These are phyloP conservation scores for Sinotaia quadrata DNA, from an alignment of 2,888 invertebrate genomes.

Conservation along the genomic window DNA sequence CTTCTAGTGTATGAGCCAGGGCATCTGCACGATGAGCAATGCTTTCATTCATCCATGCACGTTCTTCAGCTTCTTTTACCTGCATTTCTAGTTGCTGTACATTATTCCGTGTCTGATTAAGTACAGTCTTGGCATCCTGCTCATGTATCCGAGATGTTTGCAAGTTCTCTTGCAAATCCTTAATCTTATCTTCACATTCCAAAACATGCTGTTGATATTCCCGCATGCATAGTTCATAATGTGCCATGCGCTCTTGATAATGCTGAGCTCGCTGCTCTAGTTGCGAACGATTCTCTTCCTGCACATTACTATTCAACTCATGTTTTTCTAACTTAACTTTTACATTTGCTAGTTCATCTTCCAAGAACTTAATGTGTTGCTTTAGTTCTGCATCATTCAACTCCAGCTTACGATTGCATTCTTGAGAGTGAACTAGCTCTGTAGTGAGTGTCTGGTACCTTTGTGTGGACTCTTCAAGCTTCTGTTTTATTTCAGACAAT, in stretches of 20 bases:
- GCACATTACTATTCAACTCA: too few species aligned
- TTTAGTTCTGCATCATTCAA: not conserved
- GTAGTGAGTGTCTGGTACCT: not conserved
- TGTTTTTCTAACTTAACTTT: not conserved
- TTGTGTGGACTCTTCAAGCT: slow-evolving; percentile 35
- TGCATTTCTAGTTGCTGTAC: slow-evolving; percentile 5
- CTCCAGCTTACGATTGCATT: slow-evolving; percentile 15
- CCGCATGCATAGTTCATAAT: slow-evolving; percentile 25
- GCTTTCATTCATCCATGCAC: slow-evolving; percentile 7
- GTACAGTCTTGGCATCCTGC: not conserved
- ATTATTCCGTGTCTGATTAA: not conserved
- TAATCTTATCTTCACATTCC: slow-evolving; percentile 7
- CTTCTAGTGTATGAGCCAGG: slow-evolving; percentile 16
- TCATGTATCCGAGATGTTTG: not conserved
- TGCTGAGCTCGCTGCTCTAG: slow-evolving; percentile 17
- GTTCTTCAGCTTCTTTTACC: slow-evolving; percentile 12
- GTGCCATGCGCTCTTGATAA: slow-evolving; percentile 19
- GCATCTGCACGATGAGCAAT: slow-evolving; percentile 20
- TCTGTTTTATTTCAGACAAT: too few species aligned
- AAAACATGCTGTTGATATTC: slow-evolving; percentile 16
- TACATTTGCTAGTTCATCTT: not conserved
- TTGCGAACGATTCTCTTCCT: slow-evolving; percentile 8
- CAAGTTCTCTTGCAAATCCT: not conserved
- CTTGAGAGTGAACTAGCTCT: slow-evolving; percentile 8
- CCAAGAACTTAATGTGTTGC: not conserved